Percentiles rank a stretch among this genome's conserved stretches.
Conservation (phyloP, 2,113 vertebrate genomes). For the Hylia prasina region DNA sequence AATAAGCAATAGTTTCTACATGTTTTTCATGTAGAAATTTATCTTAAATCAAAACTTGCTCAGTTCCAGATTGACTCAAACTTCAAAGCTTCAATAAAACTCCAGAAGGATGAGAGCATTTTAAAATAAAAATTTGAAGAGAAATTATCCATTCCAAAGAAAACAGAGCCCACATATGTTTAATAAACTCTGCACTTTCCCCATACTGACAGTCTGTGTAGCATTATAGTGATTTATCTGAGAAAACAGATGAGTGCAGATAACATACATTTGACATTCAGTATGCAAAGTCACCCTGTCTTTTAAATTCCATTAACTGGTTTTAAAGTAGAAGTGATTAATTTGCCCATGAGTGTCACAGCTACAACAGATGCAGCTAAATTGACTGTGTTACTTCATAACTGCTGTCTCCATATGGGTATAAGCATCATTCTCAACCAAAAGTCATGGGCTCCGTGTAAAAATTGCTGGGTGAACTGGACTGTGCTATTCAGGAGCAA, state of each 20-base stretch:
- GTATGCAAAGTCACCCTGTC: background rate
- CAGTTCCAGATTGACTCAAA: background rate
- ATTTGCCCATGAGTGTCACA: background rate
- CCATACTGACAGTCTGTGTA: background rate
- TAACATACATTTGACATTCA: background rate
- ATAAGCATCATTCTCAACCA: background rate
- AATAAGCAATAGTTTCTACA: background rate
- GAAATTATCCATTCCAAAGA: background rate
- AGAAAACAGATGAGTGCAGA: background rate
- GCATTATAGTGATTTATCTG: background rate
- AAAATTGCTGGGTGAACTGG: background rate
- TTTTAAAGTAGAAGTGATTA: background rate
- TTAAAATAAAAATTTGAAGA: background rate
- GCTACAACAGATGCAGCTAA: background rate
- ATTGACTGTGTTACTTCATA: background rate
- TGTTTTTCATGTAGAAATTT: background rate
- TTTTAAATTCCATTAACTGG: background rate
- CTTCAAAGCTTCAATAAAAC: background rate
- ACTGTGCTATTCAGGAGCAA: background rate
- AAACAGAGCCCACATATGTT: background rate
- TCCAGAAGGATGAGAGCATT: background rate
- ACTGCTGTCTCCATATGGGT: background rate
- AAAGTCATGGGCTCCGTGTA: background rate
- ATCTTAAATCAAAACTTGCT: background rate
- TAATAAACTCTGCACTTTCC: background rate